Evolutionary conservation across 2,888 invertebrate genomes (phyloP).

Genomic region (Tubulanus polymorphus): DNA sequence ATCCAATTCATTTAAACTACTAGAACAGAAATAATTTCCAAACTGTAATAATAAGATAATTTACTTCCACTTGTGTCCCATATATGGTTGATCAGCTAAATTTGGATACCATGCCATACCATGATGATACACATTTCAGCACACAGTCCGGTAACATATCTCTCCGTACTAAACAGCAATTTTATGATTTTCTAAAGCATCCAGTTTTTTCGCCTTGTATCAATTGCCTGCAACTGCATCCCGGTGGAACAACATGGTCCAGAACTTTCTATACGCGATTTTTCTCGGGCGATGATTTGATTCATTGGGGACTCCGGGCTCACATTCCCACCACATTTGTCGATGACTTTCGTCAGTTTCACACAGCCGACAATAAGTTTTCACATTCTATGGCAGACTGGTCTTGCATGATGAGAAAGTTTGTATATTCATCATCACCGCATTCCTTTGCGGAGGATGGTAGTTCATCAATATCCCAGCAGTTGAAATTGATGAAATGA

Average conservation of each 20-base stretch:
- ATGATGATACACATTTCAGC: not conserved
- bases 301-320: not conserved
- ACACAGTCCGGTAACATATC: constrained; percentile 8
- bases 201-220: not conserved
- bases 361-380: constrained; percentile 3
- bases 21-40: too few species aligned
- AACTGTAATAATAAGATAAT: too few species aligned
- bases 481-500: not conserved
- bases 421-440: too few species aligned
- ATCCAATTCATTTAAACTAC: too few species aligned
- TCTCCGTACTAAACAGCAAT: not conserved
- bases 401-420: not conserved
- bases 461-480: not conserved
- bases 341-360: constrained; percentile 1
- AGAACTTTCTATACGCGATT: not conserved
- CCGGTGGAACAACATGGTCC: constrained; percentile 1
- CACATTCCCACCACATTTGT: constrained; percentile 6
- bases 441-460: not conserved
- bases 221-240: not conserved
- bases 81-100: not conserved
- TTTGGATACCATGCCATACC: constrained; percentile 4
- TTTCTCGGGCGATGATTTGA: not conserved
- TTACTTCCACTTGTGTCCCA: constrained; percentile 5
- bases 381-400: not conserved
- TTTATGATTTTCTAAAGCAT: not conserved